A percentile compares a stretch with the other conserved stretches of the same genome.
phyloP scores from a whole-genome alignment of 1,140 invertebrate species.

The Colletes gigas region DNA sequence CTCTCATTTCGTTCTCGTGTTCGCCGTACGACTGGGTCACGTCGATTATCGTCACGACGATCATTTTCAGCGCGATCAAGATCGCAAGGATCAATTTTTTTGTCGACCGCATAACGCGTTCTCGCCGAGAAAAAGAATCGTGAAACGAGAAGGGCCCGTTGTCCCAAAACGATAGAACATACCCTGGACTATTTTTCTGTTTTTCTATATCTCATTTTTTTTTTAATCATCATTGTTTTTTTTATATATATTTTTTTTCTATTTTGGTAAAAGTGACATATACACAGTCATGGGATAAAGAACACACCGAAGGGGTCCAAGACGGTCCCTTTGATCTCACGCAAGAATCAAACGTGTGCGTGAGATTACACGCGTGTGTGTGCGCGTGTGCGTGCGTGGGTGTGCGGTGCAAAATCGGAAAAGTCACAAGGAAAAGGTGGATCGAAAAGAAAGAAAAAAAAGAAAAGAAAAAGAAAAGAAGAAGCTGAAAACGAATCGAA shows the following conservation, averaged over 20 bases:
- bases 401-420: conserved; percentile 77
- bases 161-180: conserved; percentile 40
- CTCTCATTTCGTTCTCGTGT: conserved; percentile 12
- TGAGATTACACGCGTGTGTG: conserved; percentile 51
- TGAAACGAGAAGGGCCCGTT: conserved; percentile 55
- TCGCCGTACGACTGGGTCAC: background rate
- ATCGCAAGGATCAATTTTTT: background rate
- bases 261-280: conserved; percentile 22
- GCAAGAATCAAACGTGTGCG: conserved; percentile 54
- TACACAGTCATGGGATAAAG: conserved; percentile 26
- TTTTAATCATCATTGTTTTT: background rate
- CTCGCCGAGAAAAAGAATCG: conserved; percentile 54
- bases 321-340: conserved; percentile 44
- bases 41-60: conserved; percentile 9
- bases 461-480: background rate
- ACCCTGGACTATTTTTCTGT: conserved; percentile 22
- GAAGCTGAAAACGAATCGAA: conserved; percentile 8
- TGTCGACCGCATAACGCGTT: conserved; percentile 27
- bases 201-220: background rate
- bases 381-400: conserved; percentile 60
- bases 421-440: conserved; percentile 4
- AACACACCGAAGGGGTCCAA: conserved; percentile 21
- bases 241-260: background rate
- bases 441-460: background rate
- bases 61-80: conserved; percentile 2